Evolutionary conservation across 1,140 invertebrate genomes (phyloP), one percentile per base, ranked within the genome.

Genomic region (Bombus superbus): DNA sequence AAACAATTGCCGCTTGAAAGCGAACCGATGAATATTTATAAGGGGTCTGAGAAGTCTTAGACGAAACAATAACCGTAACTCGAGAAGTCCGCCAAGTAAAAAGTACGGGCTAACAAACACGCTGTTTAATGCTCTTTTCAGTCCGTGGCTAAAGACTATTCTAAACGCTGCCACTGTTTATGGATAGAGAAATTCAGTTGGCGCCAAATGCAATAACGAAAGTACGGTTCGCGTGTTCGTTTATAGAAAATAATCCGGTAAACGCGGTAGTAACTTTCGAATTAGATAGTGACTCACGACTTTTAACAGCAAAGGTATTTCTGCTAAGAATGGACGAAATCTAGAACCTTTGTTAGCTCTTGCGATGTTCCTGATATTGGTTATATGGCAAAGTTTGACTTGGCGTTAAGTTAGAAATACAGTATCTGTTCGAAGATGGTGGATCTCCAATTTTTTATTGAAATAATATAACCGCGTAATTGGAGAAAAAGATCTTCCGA

Each of bases 1-100:
- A 86, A 86, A 86, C 85, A 86, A 83, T 86, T 68, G 72, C 44
- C 71, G 72, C n/a, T 47, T 81, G 59, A 81, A 85, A 74, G 83
- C 80, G 44, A 76, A 44, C 71, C 62, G 82, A 68, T 84, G 82
- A 84, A 83, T 83, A 76, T 79, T 78, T 79, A 79, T 79, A 79
- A 79, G 82, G 28, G 64, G 42, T n/a, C 75, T 25, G 47, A 38
- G 72, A 79, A 84, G 44, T 79, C 75, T 79, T 79, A 84, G 82
- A 84, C 75, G 71, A 78, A 84, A 84, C 74, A 84, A 79, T 57
- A 84, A 78, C 53, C 74, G 74, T 84, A 84, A 79, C 64, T 44
- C 82, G 64, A 84, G 75, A 79, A 71, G 38, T 79, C 44, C 22
- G 28, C 15, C n/a, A 42, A 73, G 53, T 57, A 81, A 73, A 81